Evolutionary conservation across 2,113 vertebrate genomes (phyloP).

Genomic region (Sinocyclocheilus maitianheensis): DNA sequence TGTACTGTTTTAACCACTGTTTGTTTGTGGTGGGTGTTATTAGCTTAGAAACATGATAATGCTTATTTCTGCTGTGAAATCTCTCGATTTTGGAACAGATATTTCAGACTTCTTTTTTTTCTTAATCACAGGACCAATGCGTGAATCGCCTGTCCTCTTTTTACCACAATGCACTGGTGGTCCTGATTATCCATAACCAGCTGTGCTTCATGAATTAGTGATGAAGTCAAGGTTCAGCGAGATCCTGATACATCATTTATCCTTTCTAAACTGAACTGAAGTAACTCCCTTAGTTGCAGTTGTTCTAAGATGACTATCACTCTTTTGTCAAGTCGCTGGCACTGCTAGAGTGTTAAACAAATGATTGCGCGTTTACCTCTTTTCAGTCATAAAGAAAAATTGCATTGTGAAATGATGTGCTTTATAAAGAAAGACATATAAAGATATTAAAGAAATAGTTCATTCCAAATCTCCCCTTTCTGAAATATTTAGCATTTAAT

Average conservation of each 20-base stretch:
- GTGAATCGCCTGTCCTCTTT: neutral
- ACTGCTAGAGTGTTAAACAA: neutral
- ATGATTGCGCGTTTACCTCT: neutral
- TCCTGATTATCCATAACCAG: neutral
- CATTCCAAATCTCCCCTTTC: neutral
- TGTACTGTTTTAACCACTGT: neutral
- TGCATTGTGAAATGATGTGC: neutral
- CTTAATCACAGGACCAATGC: neutral
- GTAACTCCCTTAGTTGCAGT: neutral
- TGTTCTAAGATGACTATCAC: neutral
- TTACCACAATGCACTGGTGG: neutral
- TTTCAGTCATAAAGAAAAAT: neutral
- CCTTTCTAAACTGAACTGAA: neutral
- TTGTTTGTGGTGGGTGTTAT: neutral
- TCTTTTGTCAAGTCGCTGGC: neutral
- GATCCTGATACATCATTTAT: neutral
- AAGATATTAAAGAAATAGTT: neutral
- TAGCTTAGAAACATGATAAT: neutral
- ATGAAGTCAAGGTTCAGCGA: neutral
- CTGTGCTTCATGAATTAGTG: neutral
- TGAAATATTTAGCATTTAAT: neutral
- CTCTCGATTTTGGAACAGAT: neutral
- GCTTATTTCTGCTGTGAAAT: neutral
- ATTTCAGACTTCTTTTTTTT: neutral
- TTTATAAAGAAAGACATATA: neutral